Base-by-base conservation (phyloP, 2,113 vertebrate genomes). In the Equus przewalskii region DNA sequence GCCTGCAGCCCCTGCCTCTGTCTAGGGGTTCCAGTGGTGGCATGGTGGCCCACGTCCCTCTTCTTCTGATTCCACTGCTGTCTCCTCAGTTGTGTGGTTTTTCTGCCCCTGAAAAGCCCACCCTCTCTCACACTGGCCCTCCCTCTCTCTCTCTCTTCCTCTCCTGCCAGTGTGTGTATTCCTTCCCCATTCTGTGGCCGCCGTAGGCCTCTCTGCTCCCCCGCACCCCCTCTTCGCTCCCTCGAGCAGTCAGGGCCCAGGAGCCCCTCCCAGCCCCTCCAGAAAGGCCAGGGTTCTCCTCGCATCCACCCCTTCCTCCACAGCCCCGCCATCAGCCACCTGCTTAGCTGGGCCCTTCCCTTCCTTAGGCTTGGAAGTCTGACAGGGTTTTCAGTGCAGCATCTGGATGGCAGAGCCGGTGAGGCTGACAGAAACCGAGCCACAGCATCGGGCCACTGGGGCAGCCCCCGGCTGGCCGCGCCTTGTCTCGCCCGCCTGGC, bases 171-270 rank as follows among this genome's bases (percentile, higher is more conserved):
- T 98, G 98, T 98, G 98, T 98, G 97, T 96, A 97, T 97, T 97
- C 98, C 98, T 98, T 93, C 95, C 98, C 97, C 97, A 89, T 98
- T 70, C 98, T 98, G 98, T 95, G 98, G 98, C 98, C 96, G 94
- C 98, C 98, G 98, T 92, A 96, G 98, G 97, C 98, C 98, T 98
- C 98, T 98, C 98, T 96, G 98, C 98, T 98, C 98, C 96, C 82
- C 98, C 24, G 96, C 91, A 98, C 96, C 96, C 96, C 82, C 8
- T 98, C 98, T 98, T 97, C 89, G 95, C 94, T 97, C 93, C 84
- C 94, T 96, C 6, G 58, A 98, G 98, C 98, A 97, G 91, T 94
- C 76, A 73, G 96, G 90, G 75, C 87, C 30, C 69, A 41, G 79
- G 62, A 83, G 94, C 94, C 94, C 91, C 51, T 96, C 84, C 94